Percentiles rank a stretch among this genome's conserved stretches.
Evolutionary conservation across 2,113 vertebrate genomes (phyloP).

Genomic region (Epinephelus moara): DNA sequence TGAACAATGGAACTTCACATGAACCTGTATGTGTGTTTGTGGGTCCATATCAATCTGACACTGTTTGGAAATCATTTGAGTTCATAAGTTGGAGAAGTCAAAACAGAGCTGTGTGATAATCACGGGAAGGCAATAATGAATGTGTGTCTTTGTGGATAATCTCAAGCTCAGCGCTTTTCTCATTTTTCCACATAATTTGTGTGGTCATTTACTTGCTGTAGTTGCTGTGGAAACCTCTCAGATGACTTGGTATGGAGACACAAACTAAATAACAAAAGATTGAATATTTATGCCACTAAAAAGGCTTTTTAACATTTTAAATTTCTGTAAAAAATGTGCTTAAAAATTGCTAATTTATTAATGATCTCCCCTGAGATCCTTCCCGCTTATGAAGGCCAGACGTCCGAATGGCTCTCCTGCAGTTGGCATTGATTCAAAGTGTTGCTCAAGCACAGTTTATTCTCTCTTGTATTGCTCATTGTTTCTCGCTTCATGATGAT

Average conservation of each 20-base stretch:
- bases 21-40: background rate
- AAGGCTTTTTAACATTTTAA: background rate
- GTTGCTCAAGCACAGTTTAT: conserved; percentile 1
- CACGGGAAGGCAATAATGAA: conserved; percentile 18
- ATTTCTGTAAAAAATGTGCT: background rate
- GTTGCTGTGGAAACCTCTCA: background rate
- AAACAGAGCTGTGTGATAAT: conserved; percentile 9
- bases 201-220: background rate
- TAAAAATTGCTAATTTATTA: background rate
- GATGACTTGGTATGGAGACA: conserved; percentile 9
- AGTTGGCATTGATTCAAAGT: background rate
- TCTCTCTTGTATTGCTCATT: background rate
- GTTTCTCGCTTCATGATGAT: background rate
- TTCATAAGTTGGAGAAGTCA: background rate
- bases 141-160: conserved; percentile 26
- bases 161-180: background rate
- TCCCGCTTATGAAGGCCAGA: background rate
- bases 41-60: background rate
- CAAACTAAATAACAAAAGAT: background rate
- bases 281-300: background rate
- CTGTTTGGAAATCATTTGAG: background rate
- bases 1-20: background rate
- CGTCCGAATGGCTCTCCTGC: background rate
- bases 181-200: background rate
- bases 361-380: background rate